Evolutionary conservation across 92 coral and sea anemone species (phyloP).

Genomic region (Porites rus): DNA sequence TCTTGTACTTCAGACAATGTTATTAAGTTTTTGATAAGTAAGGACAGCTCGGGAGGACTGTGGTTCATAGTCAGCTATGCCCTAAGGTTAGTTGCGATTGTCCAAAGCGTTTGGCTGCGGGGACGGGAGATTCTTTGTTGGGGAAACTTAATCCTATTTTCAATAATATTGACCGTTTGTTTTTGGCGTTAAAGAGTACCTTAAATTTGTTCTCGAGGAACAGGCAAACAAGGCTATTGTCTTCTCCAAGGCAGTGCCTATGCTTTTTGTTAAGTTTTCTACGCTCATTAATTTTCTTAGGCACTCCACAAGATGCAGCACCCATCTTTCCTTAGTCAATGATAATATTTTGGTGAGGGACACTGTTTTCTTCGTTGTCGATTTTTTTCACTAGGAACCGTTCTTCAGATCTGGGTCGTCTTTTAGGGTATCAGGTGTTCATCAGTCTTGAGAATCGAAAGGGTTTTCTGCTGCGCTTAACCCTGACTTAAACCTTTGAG

Average conservation of each 20-base stretch:
- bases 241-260: conserved; percentile 31
- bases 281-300: conserved; percentile 23
- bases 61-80: conserved; percentile 21
- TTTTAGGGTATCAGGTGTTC: too few relatives aligned
- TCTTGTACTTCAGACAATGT: conserved; percentile 66
- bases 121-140: conserved; percentile 42
- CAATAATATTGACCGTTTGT: conserved; percentile 39
- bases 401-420: too few relatives aligned
- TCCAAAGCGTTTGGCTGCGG: conserved; percentile 49
- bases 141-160: conserved; percentile 60
- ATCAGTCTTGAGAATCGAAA: too few relatives aligned
- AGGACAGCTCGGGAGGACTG: conserved; percentile 44
- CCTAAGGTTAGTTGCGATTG: conserved; percentile 31
- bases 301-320: not conserved
- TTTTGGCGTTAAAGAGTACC: conserved; percentile 34
- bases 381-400: too few relatives aligned
- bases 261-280: conserved; percentile 44
- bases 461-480: too few relatives aligned
- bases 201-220: conserved; percentile 39
- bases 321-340: too few relatives aligned
- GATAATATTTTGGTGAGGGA: too few relatives aligned
- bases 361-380: too few relatives aligned
- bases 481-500: too few relatives aligned
- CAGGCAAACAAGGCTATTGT: conserved; percentile 10
- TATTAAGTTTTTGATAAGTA: conserved; percentile 46